Conservation (phyloP, 2,113 vertebrate species). For the Myotis brandtii region DNA sequence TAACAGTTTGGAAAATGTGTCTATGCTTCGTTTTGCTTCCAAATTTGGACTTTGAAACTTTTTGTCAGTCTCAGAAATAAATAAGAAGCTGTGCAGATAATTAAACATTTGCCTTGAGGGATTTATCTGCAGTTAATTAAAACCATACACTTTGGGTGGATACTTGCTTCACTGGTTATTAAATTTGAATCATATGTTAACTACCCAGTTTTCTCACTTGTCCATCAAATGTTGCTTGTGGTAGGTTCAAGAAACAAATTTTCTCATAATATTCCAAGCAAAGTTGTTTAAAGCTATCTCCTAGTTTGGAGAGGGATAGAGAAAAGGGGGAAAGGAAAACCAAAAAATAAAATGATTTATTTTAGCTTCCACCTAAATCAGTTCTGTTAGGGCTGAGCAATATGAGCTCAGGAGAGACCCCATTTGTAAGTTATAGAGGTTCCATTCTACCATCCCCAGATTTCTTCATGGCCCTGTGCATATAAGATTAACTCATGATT, state of each 20-base stretch:
- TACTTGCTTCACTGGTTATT: constrained; percentile 85
- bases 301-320: rapidly evolving
- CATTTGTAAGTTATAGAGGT: neutral
- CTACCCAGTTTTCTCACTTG: constrained; percentile 80
- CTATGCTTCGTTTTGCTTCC: constrained; percentile 73
- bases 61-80: constrained; percentile 81
- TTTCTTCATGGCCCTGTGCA: neutral
- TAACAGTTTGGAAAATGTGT: constrained; percentile 75
- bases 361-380: constrained; percentile 24
- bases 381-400: neutral
- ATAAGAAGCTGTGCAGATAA: constrained; percentile 84
- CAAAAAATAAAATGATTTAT: neutral
- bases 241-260: constrained; percentile 66
- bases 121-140: constrained; percentile 90
- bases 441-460: neutral
- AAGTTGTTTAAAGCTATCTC: constrained; percentile 1
- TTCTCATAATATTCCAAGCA: constrained; percentile 19
- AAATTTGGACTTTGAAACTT: constrained; percentile 83
- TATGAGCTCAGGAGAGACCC: neutral
- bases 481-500: neutral
- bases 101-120: constrained; percentile 87
- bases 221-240: constrained; percentile 80
- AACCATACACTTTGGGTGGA: constrained; percentile 79
- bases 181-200: constrained; percentile 86
- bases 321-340: neutral